Conservation (phyloP, 2,113 vertebrate species). For the Erythrocercus mccallii region DNA sequence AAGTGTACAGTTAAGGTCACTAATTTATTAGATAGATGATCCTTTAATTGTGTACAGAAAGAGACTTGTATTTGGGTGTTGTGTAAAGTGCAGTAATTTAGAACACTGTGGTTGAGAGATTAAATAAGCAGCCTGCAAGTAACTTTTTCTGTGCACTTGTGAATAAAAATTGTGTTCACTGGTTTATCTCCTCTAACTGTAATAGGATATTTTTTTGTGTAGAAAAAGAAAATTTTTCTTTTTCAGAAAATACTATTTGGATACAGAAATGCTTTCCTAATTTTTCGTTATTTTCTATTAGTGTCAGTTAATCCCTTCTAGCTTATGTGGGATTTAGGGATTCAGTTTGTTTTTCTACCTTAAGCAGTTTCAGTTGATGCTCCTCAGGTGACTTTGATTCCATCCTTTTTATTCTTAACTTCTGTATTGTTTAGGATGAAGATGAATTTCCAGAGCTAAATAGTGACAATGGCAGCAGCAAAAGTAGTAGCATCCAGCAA, state of each 20-base stretch:
- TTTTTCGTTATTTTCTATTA: background rate
- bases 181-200: background rate
- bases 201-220: background rate
- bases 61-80: background rate
- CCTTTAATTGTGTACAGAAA: background rate
- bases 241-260: background rate
- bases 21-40: background rate
- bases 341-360: background rate
- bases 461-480: conserved; percentile 76
- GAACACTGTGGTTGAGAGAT: background rate
- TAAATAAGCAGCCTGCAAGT: background rate
- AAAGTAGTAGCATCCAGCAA: conserved; percentile 82
- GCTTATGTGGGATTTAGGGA: background rate
- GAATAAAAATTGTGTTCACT: background rate
- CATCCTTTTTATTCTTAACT: background rate
- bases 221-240: background rate
- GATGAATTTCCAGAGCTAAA: conserved; percentile 89
- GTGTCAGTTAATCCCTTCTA: background rate
- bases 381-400: background rate
- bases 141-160: background rate
- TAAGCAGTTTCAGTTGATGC: background rate
- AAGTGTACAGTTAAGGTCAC: background rate
- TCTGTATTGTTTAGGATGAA: conserved; percentile 80
- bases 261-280: background rate
- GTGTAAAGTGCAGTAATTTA: background rate